These are phyloP conservation scores for Tragelaphus buxtoni DNA, from an alignment of 2,113 vertebrate genomes.

Conservation along the genomic window DNA sequence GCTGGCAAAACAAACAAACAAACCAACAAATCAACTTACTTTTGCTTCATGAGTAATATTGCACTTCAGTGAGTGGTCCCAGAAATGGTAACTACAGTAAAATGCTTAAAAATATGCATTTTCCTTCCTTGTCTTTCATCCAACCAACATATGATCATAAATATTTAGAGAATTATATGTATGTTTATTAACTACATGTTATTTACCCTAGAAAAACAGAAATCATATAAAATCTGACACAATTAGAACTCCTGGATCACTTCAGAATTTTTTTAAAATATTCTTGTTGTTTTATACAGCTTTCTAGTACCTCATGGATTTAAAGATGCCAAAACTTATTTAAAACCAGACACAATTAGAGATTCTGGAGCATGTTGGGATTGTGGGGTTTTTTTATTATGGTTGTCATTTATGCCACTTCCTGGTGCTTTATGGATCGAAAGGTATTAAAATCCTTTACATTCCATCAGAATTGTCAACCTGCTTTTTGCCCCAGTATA, in stretches of 20 bases:
- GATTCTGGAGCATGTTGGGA: not conserved
- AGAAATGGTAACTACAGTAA: not conserved
- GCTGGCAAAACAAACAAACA: not conserved
- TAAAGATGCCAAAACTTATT: slow-evolving; percentile 9
- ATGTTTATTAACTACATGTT: not conserved
- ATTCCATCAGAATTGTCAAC: not conserved
- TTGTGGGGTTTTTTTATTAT: not conserved
- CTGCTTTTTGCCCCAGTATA: not conserved
- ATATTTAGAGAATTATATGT: not conserved
- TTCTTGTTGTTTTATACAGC: not conserved
- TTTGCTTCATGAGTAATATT: not conserved
- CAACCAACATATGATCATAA: not conserved
- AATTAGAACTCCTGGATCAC: not conserved
- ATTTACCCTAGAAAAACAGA: not conserved
- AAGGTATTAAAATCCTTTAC: not conserved
- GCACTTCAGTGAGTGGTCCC: not conserved
- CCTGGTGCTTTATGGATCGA: not conserved
- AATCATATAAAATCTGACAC: not conserved
- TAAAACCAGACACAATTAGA: slow-evolving; percentile 6
- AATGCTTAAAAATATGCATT: not conserved
- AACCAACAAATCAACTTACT: not conserved
- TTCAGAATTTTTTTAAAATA: not conserved
- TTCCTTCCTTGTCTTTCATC: not conserved
- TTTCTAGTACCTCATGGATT: not conserved
- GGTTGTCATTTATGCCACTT: not conserved